These are phyloP conservation scores for Eumerus sabulonum DNA, from an alignment of 2,888 invertebrate genomes.

Conservation along the genomic window DNA sequence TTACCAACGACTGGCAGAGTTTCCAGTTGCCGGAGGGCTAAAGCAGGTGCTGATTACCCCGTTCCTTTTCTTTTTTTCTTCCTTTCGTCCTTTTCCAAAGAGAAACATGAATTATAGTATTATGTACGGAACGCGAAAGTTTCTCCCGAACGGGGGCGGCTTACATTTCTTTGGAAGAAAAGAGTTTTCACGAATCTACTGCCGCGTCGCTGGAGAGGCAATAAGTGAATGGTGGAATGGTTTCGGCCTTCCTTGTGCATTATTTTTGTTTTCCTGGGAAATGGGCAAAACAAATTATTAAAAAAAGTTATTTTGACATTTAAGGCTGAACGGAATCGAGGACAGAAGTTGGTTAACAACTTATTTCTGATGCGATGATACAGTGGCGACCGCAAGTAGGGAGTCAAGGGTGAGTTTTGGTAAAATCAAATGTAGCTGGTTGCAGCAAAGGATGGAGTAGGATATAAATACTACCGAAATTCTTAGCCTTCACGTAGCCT, in stretches of 20 bases:
- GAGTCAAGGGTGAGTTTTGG: not conserved
- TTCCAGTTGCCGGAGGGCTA: not conserved
- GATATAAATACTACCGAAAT: no score
- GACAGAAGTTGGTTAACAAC: conserved; percentile 8
- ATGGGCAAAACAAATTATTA: conserved; percentile 28
- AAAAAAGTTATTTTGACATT: conserved; percentile 41
- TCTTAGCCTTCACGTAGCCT: no score
- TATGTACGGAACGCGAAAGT: conserved; percentile 28
- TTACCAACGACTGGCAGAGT: conserved; percentile 12
- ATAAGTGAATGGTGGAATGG: not conserved
- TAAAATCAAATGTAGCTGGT: no score
- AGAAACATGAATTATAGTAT: conserved; percentile 17
- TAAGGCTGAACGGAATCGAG: conserved; percentile 7
- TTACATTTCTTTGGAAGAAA: conserved; percentile 6
- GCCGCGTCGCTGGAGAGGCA: conserved; percentile 6
- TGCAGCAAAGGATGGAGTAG: no score
- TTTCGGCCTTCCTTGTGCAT: conserved; percentile 1
- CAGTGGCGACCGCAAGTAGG: conserved; percentile 7
- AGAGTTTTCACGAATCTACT: not conserved
- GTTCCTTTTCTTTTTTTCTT: no score
- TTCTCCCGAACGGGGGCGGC: conserved; percentile 14
- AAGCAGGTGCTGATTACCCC: conserved; percentile 7
- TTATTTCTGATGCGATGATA: conserved; percentile 10
- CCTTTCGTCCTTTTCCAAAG: not conserved
- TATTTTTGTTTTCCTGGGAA: not conserved